These are phyloP conservation scores for Marcusenius ussheri DNA, from an alignment of 2,113 vertebrate species.

Conservation along the genomic window DNA sequence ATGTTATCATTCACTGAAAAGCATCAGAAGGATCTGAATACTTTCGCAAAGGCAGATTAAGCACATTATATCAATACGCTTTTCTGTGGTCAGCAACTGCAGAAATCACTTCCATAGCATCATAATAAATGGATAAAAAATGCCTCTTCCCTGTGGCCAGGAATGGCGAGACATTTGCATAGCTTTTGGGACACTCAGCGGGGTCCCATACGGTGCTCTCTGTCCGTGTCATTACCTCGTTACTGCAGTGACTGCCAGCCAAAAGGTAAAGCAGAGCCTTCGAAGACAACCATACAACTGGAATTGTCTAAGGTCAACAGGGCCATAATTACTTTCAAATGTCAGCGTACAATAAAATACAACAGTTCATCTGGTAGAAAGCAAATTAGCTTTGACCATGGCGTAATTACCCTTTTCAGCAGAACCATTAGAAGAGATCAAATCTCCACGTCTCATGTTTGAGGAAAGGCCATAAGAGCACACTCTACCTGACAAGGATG, in stretches of 20 bases:
- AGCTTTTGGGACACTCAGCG: slow-evolving; percentile 74
- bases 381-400: slow-evolving; percentile 99
- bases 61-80: neutral
- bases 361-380: slow-evolving; percentile 99
- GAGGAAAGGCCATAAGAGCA: slow-evolving; percentile 99
- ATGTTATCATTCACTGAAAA: neutral
- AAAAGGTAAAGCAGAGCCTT: slow-evolving; percentile 79
- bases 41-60: neutral
- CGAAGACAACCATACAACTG: slow-evolving; percentile 95
- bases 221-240: slow-evolving; percentile 99
- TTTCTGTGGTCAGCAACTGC: neutral
- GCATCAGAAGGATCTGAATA: neutral
- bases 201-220: slow-evolving; percentile 98
- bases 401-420: slow-evolving; percentile 99
- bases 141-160: neutral
- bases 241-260: slow-evolving; percentile 96
- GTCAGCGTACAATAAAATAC: slow-evolving; percentile 99
- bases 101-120: neutral
- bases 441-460: slow-evolving; percentile 99
- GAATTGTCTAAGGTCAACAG: slow-evolving; percentile 99
- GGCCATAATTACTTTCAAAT: slow-evolving; percentile 99
- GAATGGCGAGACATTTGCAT: slow-evolving; percentile 62
- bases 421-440: slow-evolving; percentile 99
- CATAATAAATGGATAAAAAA: neutral
- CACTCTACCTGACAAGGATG: slow-evolving; percentile 99